Conservation (phyloP, 2,888 invertebrate genomes). For the Prenolepis imparis region DNA sequence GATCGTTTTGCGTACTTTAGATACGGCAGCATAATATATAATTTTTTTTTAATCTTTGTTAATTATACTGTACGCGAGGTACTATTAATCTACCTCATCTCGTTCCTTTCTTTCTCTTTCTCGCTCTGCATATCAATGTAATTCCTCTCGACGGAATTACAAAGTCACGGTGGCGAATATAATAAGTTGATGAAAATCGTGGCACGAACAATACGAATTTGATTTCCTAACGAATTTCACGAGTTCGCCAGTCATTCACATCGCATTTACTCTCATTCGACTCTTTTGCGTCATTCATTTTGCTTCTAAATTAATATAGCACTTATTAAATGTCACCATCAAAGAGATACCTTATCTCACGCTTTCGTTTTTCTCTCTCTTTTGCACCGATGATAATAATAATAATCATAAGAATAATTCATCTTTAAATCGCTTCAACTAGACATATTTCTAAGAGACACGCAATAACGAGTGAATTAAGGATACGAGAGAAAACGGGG, state of each 20-base stretch:
- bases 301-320: slow-evolving; percentile 51
- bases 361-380: slow-evolving; percentile 10
- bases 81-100: slow-evolving; percentile 44
- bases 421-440: slow-evolving; percentile 67
- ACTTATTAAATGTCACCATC: slow-evolving; percentile 52
- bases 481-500: slow-evolving; percentile 63
- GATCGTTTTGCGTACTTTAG: slow-evolving; percentile 45
- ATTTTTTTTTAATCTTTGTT: slow-evolving; percentile 65
- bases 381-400: slow-evolving; percentile 48
- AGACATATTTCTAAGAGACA: slow-evolving; percentile 80
- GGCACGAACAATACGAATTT: slow-evolving; percentile 70
- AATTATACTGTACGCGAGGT: slow-evolving; percentile 58
- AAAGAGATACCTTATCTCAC: slow-evolving; percentile 30
- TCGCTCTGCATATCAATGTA: slow-evolving; percentile 29
- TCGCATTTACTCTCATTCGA: slow-evolving; percentile 56
- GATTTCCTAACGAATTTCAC: slow-evolving; percentile 73
- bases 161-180: not conserved
- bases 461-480: slow-evolving; percentile 81
- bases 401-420: slow-evolving; percentile 67
- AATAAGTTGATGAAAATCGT: slow-evolving; percentile 57
- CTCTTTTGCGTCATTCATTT: slow-evolving; percentile 48
- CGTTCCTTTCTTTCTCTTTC: slow-evolving; percentile 53
- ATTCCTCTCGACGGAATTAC: slow-evolving; percentile 9
- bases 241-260: slow-evolving; percentile 66
- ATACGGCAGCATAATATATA: slow-evolving; percentile 53